phyloP scores from a whole-genome alignment of 2,113 vertebrate species.

The Rhizomys pruinosus region DNA sequence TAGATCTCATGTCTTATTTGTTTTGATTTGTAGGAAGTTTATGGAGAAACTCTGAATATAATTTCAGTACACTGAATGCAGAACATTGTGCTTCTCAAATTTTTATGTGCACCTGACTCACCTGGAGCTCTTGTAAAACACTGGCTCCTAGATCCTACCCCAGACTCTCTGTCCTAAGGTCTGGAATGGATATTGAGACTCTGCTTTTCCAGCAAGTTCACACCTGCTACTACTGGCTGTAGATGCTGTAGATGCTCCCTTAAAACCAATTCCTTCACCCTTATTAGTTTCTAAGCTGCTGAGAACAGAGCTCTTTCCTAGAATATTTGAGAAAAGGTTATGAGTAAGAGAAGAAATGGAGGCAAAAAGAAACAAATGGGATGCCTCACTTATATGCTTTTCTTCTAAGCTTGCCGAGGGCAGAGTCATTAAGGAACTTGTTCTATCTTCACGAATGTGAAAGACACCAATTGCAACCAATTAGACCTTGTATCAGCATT shows the following conservation, averaged over 20 bases:
- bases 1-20: not conserved
- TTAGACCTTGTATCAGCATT: constrained; percentile 28
- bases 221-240: not conserved
- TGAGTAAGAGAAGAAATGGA: not conserved
- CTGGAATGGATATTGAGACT: not conserved
- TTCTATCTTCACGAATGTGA: not conserved
- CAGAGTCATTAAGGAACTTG: not conserved
- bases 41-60: not conserved
- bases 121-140: not conserved
- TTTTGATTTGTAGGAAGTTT: not conserved
- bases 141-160: too few relatives aligned
- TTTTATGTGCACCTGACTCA: not conserved
- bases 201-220: constrained; percentile 11
- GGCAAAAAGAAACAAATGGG: not conserved
- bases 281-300: not conserved
- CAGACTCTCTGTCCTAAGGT: not conserved
- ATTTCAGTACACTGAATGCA: not conserved
- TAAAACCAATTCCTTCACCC: not conserved
- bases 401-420: not conserved
- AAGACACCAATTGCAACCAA: constrained; percentile 4
- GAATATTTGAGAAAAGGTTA: not conserved
- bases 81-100: not conserved
- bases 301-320: not conserved
- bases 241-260: not conserved
- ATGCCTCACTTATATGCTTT: not conserved